Base-by-base conservation (phyloP, 2,888 invertebrate species). In the Drosophila pseudotakahashii region DNA sequence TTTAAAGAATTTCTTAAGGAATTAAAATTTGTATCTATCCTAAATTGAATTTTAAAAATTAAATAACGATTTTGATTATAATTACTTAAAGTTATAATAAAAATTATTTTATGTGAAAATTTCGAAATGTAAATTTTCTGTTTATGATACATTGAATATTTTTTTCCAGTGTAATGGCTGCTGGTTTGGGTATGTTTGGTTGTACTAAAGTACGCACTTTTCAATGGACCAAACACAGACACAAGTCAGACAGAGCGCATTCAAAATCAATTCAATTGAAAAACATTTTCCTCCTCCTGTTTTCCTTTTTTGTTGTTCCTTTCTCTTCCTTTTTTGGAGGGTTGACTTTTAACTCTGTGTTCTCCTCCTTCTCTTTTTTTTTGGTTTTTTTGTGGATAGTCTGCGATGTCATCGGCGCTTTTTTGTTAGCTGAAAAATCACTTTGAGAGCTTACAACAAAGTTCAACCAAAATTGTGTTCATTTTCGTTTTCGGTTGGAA, bases 181-280 rank as follows among this genome's bases (percentile, higher is more conserved):
- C 14, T 30, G 14, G 47, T 23, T 19, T 10, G 36, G 60, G 10
- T 36, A 16, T 37, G n/a, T 60, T 62, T 45, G 32, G 14, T 14
- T 45, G 19, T 47, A 26, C 32, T 41, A 70, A 77, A 73, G 83
- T 73, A 87, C 82, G 82, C 87, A 82, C 87, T 84, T 84, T 84
- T 84, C 74, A 82, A 87, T 82, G 71, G 79, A 52, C 75, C 69
- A 76, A 74, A 76, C 80, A 81, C 79, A 79, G 83, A 78, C 83
- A 76, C 66, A 34, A 57, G 63, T 52, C 66, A 58, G 64, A 52
- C 73, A 36, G 52, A 36, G 51, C 52, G 37, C 88, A 88, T 84
- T 84, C 88, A 86, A 88, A 86, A 85, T 88, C 88, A 85, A 85
- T 88, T 88, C 85, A 86, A 85, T 88, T 85, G 85, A 88, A 85